These are phyloP conservation scores for Danionella cerebrum DNA, from an alignment of 2,113 vertebrate genomes.

Conservation along the genomic window DNA sequence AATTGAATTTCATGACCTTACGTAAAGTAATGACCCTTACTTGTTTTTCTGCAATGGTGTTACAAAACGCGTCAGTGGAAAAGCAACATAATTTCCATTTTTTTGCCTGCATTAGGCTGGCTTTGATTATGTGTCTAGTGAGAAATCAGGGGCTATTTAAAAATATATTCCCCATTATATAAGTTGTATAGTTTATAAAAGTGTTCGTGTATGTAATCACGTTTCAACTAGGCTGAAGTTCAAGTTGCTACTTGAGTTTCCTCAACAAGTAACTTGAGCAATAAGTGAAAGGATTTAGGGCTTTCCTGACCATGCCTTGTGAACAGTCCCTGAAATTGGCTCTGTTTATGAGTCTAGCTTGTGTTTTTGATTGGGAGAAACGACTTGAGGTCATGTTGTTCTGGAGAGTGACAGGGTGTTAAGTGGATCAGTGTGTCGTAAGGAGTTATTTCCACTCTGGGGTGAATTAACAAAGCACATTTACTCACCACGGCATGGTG, in stretches of 20 bases:
- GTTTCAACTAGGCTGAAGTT: too few relatives aligned
- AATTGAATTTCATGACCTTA: too few relatives aligned
- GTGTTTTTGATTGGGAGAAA: background rate
- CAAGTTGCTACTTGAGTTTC: background rate
- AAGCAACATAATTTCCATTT: too few relatives aligned
- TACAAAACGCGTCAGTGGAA: too few relatives aligned
- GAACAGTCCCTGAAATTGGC: background rate
- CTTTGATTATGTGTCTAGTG: too few relatives aligned
- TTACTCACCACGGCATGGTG: background rate
- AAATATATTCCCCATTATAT: too few relatives aligned
- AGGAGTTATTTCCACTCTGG: constrained; percentile 19
- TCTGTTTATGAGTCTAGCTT: background rate
- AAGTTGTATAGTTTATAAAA: too few relatives aligned
- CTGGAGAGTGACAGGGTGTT: constrained; percentile 7
- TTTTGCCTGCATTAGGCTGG: too few relatives aligned
- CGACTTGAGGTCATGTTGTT: background rate
- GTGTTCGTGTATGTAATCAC: too few relatives aligned
- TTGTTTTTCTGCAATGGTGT: too few relatives aligned
- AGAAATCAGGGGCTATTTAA: too few relatives aligned
- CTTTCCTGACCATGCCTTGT: background rate
- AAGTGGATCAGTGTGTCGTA: constrained; percentile 12
- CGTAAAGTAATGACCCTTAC: too few relatives aligned
- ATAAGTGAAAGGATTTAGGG: background rate
- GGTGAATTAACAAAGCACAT: constrained; percentile 3
- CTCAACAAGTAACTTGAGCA: background rate